Percentiles rank a stretch among this genome's conserved stretches.
phyloP scores from a whole-genome alignment of 2,888 invertebrate genomes.

The Actias luna region DNA sequence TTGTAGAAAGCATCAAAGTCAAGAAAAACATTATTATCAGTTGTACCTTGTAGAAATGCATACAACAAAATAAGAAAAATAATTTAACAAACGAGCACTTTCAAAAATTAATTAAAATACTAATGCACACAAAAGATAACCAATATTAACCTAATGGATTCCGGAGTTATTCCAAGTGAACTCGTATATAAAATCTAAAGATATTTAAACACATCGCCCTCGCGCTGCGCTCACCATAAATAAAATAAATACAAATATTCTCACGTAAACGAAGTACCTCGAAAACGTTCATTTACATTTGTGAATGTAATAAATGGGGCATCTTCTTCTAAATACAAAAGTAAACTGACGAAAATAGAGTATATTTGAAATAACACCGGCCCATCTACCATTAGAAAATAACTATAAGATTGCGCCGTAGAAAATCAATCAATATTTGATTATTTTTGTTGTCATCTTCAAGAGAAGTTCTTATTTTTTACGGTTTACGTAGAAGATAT shows the following conservation, averaged over 20 bases:
- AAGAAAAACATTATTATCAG: neutral
- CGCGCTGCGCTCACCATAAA: conserved; percentile 74
- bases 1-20: neutral
- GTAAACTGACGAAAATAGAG: conserved; percentile 62
- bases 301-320: conserved; percentile 79
- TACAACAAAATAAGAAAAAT: neutral
- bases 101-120: conserved; percentile 5
- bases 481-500: neutral
- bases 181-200: conserved; percentile 75
- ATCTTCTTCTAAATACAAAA: conserved; percentile 72
- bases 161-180: conserved; percentile 66
- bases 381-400: conserved; percentile 43
- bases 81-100: neutral
- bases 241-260: conserved; percentile 82
- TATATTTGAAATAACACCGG: conserved; percentile 50
- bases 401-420: conserved; percentile 36
- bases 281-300: conserved; percentile 78
- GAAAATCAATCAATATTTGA: conserved; percentile 32
- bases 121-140: conserved; percentile 59
- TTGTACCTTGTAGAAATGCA: neutral
- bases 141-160: conserved; percentile 74
- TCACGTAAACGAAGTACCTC: conserved; percentile 78
- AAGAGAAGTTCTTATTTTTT: neutral
- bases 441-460: neutral
- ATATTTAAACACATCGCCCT: conserved; percentile 79